phyloP scores from a whole-genome alignment of 2,888 invertebrate genomes.

The Adineta ricciae region DNA sequence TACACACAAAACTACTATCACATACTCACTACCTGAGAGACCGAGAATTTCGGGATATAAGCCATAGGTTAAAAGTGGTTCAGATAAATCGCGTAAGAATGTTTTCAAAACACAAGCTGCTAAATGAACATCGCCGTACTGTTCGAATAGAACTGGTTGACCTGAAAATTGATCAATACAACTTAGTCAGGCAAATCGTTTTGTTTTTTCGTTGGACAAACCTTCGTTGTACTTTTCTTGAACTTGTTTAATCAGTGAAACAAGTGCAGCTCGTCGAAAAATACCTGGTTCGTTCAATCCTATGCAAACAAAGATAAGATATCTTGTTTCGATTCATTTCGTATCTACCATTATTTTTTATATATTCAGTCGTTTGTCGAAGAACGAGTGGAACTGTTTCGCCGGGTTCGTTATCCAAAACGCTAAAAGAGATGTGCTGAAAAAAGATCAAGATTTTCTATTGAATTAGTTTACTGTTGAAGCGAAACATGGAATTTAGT shows the following conservation, averaged over 20 bases:
- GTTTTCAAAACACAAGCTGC: slow-evolving; percentile 89
- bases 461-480: background rate
- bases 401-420: background rate
- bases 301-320: background rate
- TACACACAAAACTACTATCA: background rate
- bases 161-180: slow-evolving; percentile 38
- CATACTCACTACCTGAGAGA: slow-evolving; percentile 62
- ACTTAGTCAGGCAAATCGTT: background rate
- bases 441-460: background rate
- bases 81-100: slow-evolving; percentile 75
- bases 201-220: too few species aligned
- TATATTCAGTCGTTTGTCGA: background rate
- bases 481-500: background rate
- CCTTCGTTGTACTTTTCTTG: slow-evolving; percentile 17
- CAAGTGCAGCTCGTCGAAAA: background rate
- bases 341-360: background rate
- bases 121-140: slow-evolving; percentile 64
- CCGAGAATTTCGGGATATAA: slow-evolving; percentile 81
- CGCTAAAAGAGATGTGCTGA: background rate
- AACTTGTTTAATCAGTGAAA: background rate
- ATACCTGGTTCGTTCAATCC: background rate
- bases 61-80: slow-evolving; percentile 82
- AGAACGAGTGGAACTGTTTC: background rate
- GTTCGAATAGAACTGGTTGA: slow-evolving; percentile 64
- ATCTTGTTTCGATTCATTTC: background rate